A percentile compares a stretch with the other conserved stretches of the same genome.
phyloP scores from a whole-genome alignment of 2,888 invertebrate genomes.

The Anarsia innoxiella region DNA sequence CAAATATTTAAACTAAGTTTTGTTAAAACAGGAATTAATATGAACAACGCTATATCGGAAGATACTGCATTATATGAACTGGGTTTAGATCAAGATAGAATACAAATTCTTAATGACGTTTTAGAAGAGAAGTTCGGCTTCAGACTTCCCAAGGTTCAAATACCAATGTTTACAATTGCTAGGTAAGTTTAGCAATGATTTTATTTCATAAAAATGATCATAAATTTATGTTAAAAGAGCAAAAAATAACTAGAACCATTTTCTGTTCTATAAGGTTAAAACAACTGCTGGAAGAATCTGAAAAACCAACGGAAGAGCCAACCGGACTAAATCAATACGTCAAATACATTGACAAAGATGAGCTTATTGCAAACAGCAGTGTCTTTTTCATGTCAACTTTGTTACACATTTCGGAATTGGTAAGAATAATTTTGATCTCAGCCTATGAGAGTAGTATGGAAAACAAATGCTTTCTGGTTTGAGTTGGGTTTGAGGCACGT shows the following conservation, averaged over 20 bases:
- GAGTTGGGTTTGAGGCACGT: too few relatives aligned
- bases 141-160: slow-evolving; percentile 14
- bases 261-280: slow-evolving; percentile 3
- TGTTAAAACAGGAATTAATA: neutral
- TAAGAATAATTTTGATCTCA: too few relatives aligned
- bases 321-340: neutral
- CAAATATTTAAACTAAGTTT: neutral
- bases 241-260: neutral
- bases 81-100: slow-evolving; percentile 19
- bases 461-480: too few relatives aligned
- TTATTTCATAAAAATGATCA: neutral
- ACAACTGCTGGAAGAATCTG: neutral
- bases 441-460: too few relatives aligned
- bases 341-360: neutral
- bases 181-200: slow-evolving; percentile 16
- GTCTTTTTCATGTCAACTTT: neutral
- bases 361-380: neutral
- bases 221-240: too few relatives aligned
- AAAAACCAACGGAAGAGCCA: neutral
- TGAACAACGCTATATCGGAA: slow-evolving; percentile 9
- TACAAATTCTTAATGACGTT: slow-evolving; percentile 16
- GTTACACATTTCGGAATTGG: neutral
- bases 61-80: slow-evolving; percentile 17
- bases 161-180: slow-evolving; percentile 20
- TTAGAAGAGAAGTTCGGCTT: slow-evolving; percentile 20